Evolutionary conservation across 2,797 vertebrate species (phyloP), one percentile per base, ranked within the genome.

Genomic region (Saguinus oedipus): DNA sequence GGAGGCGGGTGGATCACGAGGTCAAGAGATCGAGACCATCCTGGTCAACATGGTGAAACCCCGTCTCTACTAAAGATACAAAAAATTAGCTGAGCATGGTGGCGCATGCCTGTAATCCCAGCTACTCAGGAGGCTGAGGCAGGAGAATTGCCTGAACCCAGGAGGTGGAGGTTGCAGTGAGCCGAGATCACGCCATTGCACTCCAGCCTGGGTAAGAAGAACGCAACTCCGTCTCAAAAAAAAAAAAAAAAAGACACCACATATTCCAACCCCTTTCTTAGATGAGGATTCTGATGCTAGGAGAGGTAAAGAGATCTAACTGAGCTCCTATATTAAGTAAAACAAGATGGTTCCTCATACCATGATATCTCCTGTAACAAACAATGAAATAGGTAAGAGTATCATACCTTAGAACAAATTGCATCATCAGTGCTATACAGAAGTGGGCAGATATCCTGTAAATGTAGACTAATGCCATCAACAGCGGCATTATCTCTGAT

Each of bases 381-480:
- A 68, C n/a, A 30, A 2, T 39, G 7, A 59, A 79, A 39, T 3
- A 44, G 74, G 36, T n/a, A 57, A 59, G 53, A 55, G 7, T 0
- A 0, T 87, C 96, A n/a, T 96, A 99, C 99, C 99, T 99, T 99
- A 39, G 99, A 99, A 98, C 99, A 99, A 92, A 99, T 97, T 15
- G 99, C 99, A 98, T 99, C 99, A 33, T 99, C 99, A 7, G 99
- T 99, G 98, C 99, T 99, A 98, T 99, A 99, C 57, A 99, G 99
- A 96, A 99, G 98, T 0, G 99, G 99, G 95, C 99, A 99, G 96
- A 99, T 99, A 78, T 99, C 99, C n/a, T 99, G 99, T 90, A 99
- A 98, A 97, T 99, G 99, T 96, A 98, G 98, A 97, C 99, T 99
- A 98, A 99, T 99, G 93, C 99, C 99, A 95, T 99, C 99, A 57